Conservation (phyloP, 2,113 vertebrate species). For the Lanius collurio region DNA sequence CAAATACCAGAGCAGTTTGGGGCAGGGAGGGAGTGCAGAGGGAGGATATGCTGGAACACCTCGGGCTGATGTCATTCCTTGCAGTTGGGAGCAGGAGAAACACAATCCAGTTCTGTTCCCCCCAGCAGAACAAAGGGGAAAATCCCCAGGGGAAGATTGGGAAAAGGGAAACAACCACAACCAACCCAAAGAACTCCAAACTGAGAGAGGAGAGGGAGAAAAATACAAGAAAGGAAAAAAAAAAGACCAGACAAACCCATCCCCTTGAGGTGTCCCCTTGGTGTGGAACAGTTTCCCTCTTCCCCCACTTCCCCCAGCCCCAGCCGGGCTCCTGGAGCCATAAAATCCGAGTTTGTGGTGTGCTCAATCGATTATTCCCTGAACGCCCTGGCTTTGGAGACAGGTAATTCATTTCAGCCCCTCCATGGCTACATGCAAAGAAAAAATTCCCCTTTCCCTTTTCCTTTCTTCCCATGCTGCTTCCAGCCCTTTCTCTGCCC, state of each 20-base stretch:
- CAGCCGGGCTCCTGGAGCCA: background rate
- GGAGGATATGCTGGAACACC: background rate
- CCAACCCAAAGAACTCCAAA: background rate
- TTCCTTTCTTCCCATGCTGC: background rate
- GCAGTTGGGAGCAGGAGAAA: background rate
- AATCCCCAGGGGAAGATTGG: background rate
- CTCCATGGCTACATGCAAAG: background rate
- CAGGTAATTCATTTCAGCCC: constrained; percentile 69
- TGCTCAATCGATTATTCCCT: constrained; percentile 67
- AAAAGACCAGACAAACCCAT: background rate
- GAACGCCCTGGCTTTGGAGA: constrained; percentile 40
- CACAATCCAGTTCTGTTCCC: constrained; percentile 12
- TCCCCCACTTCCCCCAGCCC: background rate
- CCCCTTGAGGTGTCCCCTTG: background rate
- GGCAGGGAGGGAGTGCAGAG: background rate
- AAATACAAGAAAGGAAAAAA: background rate
- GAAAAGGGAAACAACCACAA: background rate
- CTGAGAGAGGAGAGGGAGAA: background rate
- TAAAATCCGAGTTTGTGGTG: constrained; percentile 46
- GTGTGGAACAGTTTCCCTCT: background rate
- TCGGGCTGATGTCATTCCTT: background rate
- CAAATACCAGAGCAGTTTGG: background rate
- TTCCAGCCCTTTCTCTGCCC: background rate
- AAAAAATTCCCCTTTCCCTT: background rate
- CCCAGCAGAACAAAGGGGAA: background rate